Conservation (phyloP, 37 sponge, comb jelly and placozoan species). For the Eunapius fragilis region DNA sequence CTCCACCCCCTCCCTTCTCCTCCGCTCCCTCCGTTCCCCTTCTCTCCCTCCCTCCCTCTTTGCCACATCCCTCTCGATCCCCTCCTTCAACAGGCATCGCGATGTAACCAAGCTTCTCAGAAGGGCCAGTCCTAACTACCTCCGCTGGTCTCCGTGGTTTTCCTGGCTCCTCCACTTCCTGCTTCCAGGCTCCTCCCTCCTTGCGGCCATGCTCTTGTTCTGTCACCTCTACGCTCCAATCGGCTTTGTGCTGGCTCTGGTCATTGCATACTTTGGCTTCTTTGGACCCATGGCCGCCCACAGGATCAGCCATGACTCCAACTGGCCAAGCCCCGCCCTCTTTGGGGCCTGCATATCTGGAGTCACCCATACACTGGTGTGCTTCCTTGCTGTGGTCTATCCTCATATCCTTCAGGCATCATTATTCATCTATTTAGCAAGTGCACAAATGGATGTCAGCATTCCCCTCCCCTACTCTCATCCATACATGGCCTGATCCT, state of each 20-base stretch:
- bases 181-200: conserved; percentile 33
- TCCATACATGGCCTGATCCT: no score
- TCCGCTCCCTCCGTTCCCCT: not conserved
- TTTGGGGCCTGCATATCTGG: conserved; percentile 60
- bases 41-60: not conserved
- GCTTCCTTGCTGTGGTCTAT: conserved; percentile 35
- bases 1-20: not conserved
- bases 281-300: conserved; percentile 27
- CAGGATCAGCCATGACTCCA: conserved; percentile 32
- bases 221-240: conserved; percentile 11
- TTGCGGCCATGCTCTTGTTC: conserved; percentile 15
- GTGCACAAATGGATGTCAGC: no score
- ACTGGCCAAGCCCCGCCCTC: conserved; percentile 63
- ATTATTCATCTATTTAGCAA: no score
- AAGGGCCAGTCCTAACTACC: not conserved
- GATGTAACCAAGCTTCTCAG: not conserved
- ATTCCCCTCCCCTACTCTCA: no score
- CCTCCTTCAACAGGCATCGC: conserved; percentile 1
- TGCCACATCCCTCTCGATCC: not conserved
- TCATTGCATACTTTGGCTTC: conserved; percentile 36
- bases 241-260: conserved; percentile 18
- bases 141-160: not conserved
- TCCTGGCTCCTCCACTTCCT: conserved; percentile 22
- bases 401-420: conserved; percentile 80
- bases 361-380: conserved; percentile 26